These are phyloP conservation scores for Myopa tessellatipennis DNA, from an alignment of 2,888 invertebrate species.

Conservation along the genomic window DNA sequence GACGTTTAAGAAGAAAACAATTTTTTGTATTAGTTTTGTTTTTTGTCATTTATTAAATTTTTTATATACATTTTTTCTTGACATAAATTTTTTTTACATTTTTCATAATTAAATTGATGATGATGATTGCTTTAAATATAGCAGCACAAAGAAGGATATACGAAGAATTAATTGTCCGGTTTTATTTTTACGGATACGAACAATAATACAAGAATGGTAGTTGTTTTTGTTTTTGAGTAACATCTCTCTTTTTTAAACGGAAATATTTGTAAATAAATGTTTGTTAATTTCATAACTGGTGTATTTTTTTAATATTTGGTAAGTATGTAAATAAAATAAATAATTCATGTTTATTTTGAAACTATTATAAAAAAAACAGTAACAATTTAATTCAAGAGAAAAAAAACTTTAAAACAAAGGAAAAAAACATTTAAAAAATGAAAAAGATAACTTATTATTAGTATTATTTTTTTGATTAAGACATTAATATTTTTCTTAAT, in stretches of 20 bases:
- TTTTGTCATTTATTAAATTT: constrained; percentile 8
- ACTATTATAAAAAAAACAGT: constrained; percentile 21
- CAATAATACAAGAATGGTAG: too few species aligned
- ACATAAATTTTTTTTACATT: background rate
- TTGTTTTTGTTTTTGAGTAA: too few species aligned
- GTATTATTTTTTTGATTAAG: background rate
- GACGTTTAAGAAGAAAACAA: background rate
- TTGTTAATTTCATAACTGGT: background rate
- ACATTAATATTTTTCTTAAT: too few species aligned
- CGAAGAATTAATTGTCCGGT: too few species aligned
- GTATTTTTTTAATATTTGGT: background rate
- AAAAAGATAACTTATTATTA: constrained; percentile 9
- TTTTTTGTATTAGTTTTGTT: constrained; percentile 14
- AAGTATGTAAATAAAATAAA: constrained; percentile 42
- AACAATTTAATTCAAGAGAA: constrained; percentile 23
- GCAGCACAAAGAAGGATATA: too few species aligned
- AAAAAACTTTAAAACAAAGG: constrained; percentile 14
- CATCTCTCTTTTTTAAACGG: too few species aligned
- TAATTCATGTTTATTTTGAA: constrained; percentile 39
- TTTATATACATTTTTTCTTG: constrained; percentile 1
- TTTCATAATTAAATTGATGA: background rate
- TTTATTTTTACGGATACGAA: too few species aligned
- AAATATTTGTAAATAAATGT: background rate
- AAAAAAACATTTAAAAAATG: constrained; percentile 11
- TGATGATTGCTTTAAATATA: too few species aligned